Percentiles rank a stretch among this genome's conserved stretches.
Evolutionary conservation across 2,888 invertebrate species (phyloP).

Genomic region (Tipula unca): DNA sequence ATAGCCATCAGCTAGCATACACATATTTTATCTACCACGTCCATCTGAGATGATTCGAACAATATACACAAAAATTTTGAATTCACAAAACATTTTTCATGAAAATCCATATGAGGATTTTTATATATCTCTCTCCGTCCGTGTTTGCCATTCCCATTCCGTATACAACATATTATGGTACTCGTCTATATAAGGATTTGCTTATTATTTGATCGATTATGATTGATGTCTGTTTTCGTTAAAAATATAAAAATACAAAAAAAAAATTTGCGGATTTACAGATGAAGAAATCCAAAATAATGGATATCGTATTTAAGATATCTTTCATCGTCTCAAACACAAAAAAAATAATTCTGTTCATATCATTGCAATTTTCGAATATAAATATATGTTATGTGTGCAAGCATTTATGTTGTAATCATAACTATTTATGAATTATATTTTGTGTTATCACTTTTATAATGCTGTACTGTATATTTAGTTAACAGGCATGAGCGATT

Average conservation of each 20-base stretch:
- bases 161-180: background rate
- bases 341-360: background rate
- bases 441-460: background rate
- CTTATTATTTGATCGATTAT: constrained; percentile 20
- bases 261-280: background rate
- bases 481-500: background rate
- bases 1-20: background rate
- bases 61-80: background rate
- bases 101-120: constrained; percentile 8
- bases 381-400: background rate
- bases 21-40: background rate
- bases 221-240: constrained; percentile 17
- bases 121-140: too few relatives aligned
- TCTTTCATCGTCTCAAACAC: background rate
- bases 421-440: background rate
- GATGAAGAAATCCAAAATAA: background rate
- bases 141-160: background rate
- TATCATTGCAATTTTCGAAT: background rate
- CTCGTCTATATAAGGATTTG: constrained; percentile 8
- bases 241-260: background rate
- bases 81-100: background rate
- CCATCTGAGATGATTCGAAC: background rate
- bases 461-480: background rate
- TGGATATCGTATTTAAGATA: background rate
- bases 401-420: background rate